Percentiles rank a stretch among this genome's conserved stretches.
These are phyloP conservation scores for Perca schrenkii DNA, from an alignment of 2,113 vertebrate species.

Conservation along the genomic window DNA sequence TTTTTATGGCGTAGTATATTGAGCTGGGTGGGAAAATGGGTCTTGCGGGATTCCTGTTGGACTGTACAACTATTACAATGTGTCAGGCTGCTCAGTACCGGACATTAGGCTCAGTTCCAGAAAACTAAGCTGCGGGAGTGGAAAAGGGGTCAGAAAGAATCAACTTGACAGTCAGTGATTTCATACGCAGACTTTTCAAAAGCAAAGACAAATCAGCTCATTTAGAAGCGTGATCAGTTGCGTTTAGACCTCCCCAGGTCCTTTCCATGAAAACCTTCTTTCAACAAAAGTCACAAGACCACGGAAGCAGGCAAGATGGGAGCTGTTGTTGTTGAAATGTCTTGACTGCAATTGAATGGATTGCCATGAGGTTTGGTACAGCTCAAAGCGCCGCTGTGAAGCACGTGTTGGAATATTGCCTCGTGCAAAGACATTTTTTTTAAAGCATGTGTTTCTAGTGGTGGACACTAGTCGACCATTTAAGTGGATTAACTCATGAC, in stretches of 20 bases:
- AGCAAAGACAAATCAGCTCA: neutral
- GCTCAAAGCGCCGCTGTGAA: neutral
- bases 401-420: neutral
- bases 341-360: neutral
- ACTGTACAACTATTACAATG: neutral
- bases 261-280: neutral
- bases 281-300: neutral
- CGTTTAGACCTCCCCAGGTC: neutral
- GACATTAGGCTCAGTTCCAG: neutral
- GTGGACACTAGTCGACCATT: neutral
- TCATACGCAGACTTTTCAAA: neutral
- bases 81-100: neutral
- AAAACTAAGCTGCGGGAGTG: neutral
- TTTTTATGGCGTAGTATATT: neutral
- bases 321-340: too few species aligned
- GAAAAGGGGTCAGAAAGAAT: neutral
- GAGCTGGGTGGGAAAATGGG: neutral
- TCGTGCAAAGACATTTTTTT: slow-evolving; percentile 7
- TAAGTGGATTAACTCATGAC: slow-evolving; percentile 16
- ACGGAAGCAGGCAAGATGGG: neutral
- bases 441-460: neutral
- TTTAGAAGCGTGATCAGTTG: neutral
- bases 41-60: neutral
- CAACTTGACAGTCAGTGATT: neutral
- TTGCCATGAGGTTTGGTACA: neutral